A percentile compares a stretch with the other conserved stretches of the same genome.
These are phyloP conservation scores for Lonchura striata DNA, from an alignment of 2,113 vertebrate genomes.

Conservation along the genomic window DNA sequence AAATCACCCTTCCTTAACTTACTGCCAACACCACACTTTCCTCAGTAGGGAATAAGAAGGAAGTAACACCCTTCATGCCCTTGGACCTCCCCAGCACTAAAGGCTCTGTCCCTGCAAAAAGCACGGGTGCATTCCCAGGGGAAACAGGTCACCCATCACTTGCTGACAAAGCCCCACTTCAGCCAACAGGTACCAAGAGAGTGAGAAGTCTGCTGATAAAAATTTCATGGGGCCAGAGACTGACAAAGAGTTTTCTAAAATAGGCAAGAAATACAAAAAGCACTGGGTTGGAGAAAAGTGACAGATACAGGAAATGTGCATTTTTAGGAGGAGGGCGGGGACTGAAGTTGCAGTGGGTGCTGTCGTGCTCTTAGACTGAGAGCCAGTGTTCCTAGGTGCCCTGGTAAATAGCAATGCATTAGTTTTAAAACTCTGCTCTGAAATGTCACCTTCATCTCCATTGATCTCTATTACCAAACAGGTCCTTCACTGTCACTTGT, in stretches of 20 bases:
- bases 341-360: background rate
- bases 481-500: slow-evolving; percentile 36
- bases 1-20: slow-evolving; percentile 24
- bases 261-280: background rate
- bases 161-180: background rate
- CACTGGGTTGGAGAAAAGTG: background rate
- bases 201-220: background rate
- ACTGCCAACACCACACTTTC: background rate
- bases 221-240: background rate
- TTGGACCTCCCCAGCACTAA: background rate
- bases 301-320: background rate
- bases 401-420: background rate
- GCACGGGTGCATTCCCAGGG: background rate
- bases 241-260: background rate
- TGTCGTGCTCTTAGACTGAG: background rate
- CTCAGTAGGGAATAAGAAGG: background rate
- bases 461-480: slow-evolving; percentile 50
- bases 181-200: fast-evolving
- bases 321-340: background rate
- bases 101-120: background rate
- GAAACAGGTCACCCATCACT: background rate
- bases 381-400: background rate
- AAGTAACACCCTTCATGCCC: background rate
- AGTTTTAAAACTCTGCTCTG: background rate
- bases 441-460: slow-evolving; percentile 54